These are phyloP conservation scores for Drosophila siamana DNA, from an alignment of 2,888 invertebrate genomes.

Conservation along the genomic window DNA sequence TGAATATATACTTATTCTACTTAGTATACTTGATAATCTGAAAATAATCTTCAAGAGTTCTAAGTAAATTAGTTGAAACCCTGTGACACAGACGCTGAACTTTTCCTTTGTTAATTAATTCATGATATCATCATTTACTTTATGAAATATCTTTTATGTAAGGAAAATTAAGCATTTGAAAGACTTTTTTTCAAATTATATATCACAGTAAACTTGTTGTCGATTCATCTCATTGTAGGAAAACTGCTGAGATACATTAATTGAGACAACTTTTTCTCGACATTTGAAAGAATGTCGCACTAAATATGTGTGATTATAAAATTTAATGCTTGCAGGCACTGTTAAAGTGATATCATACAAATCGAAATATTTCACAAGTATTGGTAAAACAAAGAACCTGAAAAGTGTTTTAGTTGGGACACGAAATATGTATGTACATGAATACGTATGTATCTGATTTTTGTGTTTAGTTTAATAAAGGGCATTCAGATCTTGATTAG, in stretches of 20 bases:
- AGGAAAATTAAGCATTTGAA: no score
- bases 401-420: slow-evolving; percentile 32
- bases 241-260: neutral
- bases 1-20: neutral
- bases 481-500: slow-evolving; percentile 29
- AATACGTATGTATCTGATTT: slow-evolving; percentile 7
- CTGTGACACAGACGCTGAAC: neutral
- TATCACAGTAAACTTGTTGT: no score
- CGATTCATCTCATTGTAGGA: no score
- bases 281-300: neutral
- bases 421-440: neutral
- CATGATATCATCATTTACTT: neutral
- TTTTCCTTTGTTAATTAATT: neutral
- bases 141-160: no score
- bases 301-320: neutral
- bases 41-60: slow-evolving; percentile 1
- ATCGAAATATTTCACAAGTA: slow-evolving; percentile 20
- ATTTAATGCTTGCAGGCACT: slow-evolving; percentile 7
- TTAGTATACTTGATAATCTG: neutral
- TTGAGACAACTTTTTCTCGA: neutral
- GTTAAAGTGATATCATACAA: slow-evolving; percentile 13
- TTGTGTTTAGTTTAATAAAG: neutral
- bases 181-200: no score
- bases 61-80: neutral
- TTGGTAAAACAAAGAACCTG: slow-evolving; percentile 31